Base-by-base conservation (phyloP, 2,888 invertebrate species). In the Brachypterus glaber region DNA sequence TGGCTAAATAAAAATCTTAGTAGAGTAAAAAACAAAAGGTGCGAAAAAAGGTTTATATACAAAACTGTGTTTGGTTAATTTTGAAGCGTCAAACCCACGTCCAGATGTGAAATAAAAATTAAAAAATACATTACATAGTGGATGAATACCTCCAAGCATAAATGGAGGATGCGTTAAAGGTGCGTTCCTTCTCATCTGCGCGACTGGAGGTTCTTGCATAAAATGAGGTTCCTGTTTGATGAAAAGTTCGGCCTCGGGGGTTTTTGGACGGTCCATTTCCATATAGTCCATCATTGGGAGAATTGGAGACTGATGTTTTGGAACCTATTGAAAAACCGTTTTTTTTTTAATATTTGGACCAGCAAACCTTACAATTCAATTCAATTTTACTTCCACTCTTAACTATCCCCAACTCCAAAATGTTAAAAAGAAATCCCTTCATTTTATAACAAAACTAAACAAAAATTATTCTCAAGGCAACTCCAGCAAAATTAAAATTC, bases 161-260 rank as follows among this genome's bases (percentile, higher is more conserved):
- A 71, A 71, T 25, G 74, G 67, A 57, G 73, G 74, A 3, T 67
- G 66, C 35, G 72, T 55, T 25, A 69, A 61, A 11, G 51, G 30
- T n/a, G n/a, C n/a, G n/a, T n/a, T n/a, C 11, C 43, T 39, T 30
- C 40, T 32, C 30, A 50, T 46, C 3, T 52, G 42, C 34, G 41
- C 35, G 9, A 34, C 13, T 2, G 48, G 31, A 15, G 46, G 45
- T 40, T 51, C 45, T 29, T 48, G 39, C 8, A 41, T 24, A 5
- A 44, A n/a, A n/a, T n/a, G 37, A 2, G 41, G 38, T 14, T 45
- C 46, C 8, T 41, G 39, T 26, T 45, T 42, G 27, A 49, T 47
- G n/a, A 49, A 39, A 24, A 51, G 42, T 17, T 53, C 33, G 24
- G 60, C 55, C 35, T 64, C 61, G 4, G 64, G 65, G 18, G 64